Evolutionary conservation across 1,140 invertebrate genomes (phyloP).

Genomic region (Atta texana): DNA sequence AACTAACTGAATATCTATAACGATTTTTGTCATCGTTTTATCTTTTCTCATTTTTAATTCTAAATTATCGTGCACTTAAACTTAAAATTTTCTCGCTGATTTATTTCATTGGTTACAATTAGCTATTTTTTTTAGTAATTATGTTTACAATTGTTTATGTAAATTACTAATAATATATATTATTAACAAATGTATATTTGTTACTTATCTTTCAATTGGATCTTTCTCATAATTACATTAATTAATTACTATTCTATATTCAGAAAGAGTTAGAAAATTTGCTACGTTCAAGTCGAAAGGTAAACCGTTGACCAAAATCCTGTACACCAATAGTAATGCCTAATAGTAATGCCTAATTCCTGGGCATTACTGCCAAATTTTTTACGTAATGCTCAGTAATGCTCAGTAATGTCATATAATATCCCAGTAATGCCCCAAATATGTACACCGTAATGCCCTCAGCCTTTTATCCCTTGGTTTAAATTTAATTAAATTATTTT

Average conservation of each 20-base stretch:
- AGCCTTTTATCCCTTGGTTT: too few relatives aligned
- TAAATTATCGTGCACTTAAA: neutral
- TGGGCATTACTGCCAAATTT: too few relatives aligned
- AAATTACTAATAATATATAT: neutral
- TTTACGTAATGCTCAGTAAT: too few relatives aligned
- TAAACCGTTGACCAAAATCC: too few relatives aligned
- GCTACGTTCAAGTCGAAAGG: neutral
- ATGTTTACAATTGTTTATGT: conserved; percentile 23
- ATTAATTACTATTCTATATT: neutral
- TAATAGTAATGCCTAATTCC: too few relatives aligned
- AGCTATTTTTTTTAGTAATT: neutral
- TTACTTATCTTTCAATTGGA: neutral
- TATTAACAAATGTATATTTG: neutral
- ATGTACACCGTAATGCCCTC: too few relatives aligned
- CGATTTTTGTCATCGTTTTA: neutral
- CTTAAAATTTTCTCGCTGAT: neutral
- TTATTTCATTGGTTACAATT: neutral
- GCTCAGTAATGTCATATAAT: too few relatives aligned
- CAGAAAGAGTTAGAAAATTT: neutral
- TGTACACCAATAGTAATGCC: too few relatives aligned
- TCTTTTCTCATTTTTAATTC: neutral
- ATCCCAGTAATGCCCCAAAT: too few relatives aligned
- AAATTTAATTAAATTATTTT: too few relatives aligned
- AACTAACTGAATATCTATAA: neutral
- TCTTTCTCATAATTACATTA: neutral